A percentile compares a stretch with the other conserved stretches of the same genome.
These are phyloP conservation scores for Aphaenogaster rudis DNA, from an alignment of 1,140 invertebrate genomes.

Conservation along the genomic window DNA sequence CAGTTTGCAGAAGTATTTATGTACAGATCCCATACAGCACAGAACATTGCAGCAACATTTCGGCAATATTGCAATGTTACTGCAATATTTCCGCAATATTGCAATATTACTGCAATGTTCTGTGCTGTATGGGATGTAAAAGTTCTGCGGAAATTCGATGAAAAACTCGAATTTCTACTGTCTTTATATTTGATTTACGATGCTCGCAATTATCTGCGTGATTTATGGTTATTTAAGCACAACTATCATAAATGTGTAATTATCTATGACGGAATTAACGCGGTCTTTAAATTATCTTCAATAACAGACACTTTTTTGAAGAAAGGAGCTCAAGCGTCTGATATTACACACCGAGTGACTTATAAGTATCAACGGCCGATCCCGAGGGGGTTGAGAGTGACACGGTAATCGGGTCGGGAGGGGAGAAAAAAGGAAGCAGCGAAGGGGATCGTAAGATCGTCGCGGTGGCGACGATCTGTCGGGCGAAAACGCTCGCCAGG, in stretches of 20 bases:
- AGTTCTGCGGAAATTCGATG: neutral
- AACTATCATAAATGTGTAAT: neutral
- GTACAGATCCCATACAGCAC: too few species aligned
- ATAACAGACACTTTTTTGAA: neutral
- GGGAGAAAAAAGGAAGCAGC: neutral
- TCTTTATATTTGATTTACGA: slow-evolving; percentile 6
- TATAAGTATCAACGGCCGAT: slow-evolving; percentile 15
- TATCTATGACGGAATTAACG: neutral
- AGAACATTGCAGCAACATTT: too few species aligned
- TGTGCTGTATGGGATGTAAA: neutral
- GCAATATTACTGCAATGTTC: too few species aligned
- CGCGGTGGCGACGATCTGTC: slow-evolving; percentile 45
- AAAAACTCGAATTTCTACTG: neutral
- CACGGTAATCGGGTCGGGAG: slow-evolving; percentile 3
- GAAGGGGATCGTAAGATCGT: slow-evolving; percentile 35
- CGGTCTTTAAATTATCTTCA: slow-evolving; percentile 20
- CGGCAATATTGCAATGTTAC: too few species aligned
- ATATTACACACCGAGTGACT: slow-evolving; percentile 18
- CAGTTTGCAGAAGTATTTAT: neutral
- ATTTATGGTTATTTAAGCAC: neutral
- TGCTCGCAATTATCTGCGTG: neutral
- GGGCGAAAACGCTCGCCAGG: slow-evolving; percentile 38
- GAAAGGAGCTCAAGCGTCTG: neutral
- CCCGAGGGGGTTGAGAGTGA: slow-evolving; percentile 2
- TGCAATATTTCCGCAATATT: too few species aligned